These are phyloP conservation scores for Ectobius pallidus DNA, from an alignment of 2,888 invertebrate species.

Conservation along the genomic window DNA sequence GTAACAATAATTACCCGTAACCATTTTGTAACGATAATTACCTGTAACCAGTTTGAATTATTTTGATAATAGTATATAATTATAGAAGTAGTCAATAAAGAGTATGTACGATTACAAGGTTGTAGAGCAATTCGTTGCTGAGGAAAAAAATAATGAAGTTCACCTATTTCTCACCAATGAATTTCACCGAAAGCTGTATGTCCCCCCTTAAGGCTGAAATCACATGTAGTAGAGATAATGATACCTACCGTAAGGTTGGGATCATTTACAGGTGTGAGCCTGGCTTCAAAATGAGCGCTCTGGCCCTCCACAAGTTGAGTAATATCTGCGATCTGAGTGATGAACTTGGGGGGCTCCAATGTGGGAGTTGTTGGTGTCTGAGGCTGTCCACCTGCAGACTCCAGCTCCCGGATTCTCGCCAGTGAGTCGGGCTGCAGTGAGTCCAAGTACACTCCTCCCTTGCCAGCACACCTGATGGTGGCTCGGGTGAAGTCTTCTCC, in stretches of 20 bases:
- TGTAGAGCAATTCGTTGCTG: too few species aligned
- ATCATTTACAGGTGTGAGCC: constrained; percentile 91
- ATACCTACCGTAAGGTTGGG: constrained; percentile 78
- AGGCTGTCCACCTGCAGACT: constrained; percentile 73
- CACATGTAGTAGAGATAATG: too few species aligned
- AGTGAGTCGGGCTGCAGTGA: constrained; percentile 90
- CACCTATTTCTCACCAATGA: too few species aligned
- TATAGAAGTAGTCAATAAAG: too few species aligned
- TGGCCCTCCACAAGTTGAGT: constrained; percentile 92
- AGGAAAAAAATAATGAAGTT: too few species aligned
- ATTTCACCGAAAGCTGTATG: too few species aligned
- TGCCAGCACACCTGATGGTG: constrained; percentile 82
- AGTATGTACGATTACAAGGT: too few species aligned
- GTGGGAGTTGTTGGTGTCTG: constrained; percentile 62
- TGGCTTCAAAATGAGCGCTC: constrained; percentile 92
- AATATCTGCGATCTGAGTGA: constrained; percentile 84
- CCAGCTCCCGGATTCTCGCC: constrained; percentile 85
- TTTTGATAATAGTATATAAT: too few species aligned
- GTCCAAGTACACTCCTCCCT: constrained; percentile 83
- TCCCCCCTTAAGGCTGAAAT: too few species aligned
- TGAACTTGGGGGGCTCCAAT: constrained; percentile 86
- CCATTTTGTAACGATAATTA: too few species aligned
- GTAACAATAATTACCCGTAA: too few species aligned
- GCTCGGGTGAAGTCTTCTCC: constrained; percentile 89
- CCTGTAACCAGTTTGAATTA: too few species aligned